phyloP scores from a whole-genome alignment of 2,797 vertebrate species.

The Cossypha dichroa region DNA sequence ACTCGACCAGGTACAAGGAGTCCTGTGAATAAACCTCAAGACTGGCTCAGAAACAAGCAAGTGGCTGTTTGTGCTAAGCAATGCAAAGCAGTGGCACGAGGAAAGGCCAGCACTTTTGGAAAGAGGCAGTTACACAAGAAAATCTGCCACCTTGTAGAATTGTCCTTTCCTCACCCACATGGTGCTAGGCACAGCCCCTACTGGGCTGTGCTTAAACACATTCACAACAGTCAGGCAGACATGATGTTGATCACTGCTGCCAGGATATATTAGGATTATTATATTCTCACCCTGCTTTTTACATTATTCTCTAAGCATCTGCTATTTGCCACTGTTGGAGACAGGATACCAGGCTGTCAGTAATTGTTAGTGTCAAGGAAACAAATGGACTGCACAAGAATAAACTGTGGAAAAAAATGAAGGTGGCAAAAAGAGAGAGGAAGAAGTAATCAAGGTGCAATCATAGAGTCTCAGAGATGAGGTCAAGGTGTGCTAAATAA shows the following conservation, averaged over 20 bases:
- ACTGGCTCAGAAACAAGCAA: background rate
- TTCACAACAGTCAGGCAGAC: background rate
- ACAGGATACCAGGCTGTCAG: constrained; percentile 37
- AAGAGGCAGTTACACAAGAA: background rate
- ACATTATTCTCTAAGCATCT: constrained; percentile 48
- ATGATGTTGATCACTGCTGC: background rate
- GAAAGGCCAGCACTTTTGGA: background rate
- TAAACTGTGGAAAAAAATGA: background rate
- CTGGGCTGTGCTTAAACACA: background rate
- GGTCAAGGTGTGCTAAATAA: background rate
- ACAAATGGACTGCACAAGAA: constrained; percentile 17
- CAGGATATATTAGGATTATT: constrained; percentile 47
- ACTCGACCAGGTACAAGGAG: background rate
- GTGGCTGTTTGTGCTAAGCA: background rate
- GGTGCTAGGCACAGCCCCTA: background rate
- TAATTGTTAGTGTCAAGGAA: constrained; percentile 46
- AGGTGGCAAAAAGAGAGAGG: background rate
- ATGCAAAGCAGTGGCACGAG: background rate
- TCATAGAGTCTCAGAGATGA: background rate
- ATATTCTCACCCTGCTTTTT: constrained; percentile 39
- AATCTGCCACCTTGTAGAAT: background rate
- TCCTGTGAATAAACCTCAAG: background rate
- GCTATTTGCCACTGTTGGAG: constrained; percentile 56
- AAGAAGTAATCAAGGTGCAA: background rate
- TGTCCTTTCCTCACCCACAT: background rate